A percentile compares a stretch with the other conserved stretches of the same genome.
phyloP scores from a whole-genome alignment of 2,888 invertebrate genomes.

The Protodeltote pygarga region DNA sequence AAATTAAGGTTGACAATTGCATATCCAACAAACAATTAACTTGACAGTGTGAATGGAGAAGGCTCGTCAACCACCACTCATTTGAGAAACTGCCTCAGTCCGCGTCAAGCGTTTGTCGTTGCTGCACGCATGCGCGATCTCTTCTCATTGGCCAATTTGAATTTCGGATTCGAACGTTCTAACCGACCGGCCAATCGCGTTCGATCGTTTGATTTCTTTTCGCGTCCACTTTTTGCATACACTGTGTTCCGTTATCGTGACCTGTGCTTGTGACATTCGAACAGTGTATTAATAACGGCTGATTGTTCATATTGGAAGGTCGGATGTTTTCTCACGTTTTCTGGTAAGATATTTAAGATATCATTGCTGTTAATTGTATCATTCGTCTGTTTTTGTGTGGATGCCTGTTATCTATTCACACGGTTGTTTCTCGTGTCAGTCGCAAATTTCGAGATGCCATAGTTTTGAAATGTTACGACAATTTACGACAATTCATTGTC shows the following conservation, averaged over 20 bases:
- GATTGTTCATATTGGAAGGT: constrained; percentile 62
- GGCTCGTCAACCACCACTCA: constrained; percentile 73
- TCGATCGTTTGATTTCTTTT: constrained; percentile 79
- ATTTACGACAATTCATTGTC: constrained; percentile 49
- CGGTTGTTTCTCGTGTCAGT: constrained; percentile 39
- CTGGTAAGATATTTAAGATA: constrained; percentile 68
- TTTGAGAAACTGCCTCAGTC: constrained; percentile 80
- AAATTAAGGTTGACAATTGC: constrained; percentile 41
- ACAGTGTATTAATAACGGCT: constrained; percentile 57
- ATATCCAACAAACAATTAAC: constrained; percentile 51
- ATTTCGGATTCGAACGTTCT: constrained; percentile 73
- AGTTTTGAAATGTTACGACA: constrained; percentile 46
- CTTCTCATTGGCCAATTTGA: constrained; percentile 68
- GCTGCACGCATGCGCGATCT: constrained; percentile 67
- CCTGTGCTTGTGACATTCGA: constrained; percentile 77
- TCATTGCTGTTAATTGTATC: constrained; percentile 62
- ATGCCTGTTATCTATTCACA: constrained; percentile 45
- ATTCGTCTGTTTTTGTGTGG: constrained; percentile 55
- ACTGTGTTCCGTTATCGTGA: constrained; percentile 75
- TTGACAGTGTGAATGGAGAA: constrained; percentile 79
- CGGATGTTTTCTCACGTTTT: constrained; percentile 78
- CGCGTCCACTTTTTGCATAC: constrained; percentile 72
- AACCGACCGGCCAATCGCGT: constrained; percentile 75
- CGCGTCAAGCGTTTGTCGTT: constrained; percentile 73
- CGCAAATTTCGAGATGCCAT: constrained; percentile 28